Base-by-base conservation (phyloP, 2,797 vertebrate species). In the Staurois parvus region DNA sequence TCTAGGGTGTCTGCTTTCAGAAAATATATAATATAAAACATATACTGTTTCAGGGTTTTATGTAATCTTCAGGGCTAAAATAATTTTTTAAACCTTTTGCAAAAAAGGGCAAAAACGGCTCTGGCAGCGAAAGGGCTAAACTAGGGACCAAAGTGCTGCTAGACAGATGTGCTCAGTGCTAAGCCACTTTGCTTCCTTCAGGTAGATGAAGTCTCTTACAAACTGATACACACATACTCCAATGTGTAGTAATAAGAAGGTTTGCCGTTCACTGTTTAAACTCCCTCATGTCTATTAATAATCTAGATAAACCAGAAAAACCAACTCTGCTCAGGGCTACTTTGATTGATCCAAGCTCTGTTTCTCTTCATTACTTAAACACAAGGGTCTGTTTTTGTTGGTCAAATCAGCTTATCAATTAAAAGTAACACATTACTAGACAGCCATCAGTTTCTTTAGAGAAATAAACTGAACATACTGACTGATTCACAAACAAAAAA, bases 301-400 rank as follows among this genome's bases (percentile, higher is more conserved):
- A 30, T 76, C 21, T 59, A 62, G 74, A 21, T n/a, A 62, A 76
- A 62, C 52, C 74, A 76, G 74, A 76, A 76, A 62, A 59, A 76
- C 74, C 28, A 76, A 32, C 52, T 26, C 17, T 34, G 48, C n/a
- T 76, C 30, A 59, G 48, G n/a, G 29, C 12, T 30, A 17, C 56
- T 59, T 45, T 59, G 13, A 73, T 12, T 62, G 21, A 76, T 21
- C 52, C 45, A 56, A 17, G 19, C 13, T 68, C 13, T 29, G 66
- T 15, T 29, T 68, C 13, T 28, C n/a, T 11, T 29, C 12, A 28
- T 15, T 30, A 9, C 28, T 29, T 48, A 19, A 45, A 74, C 26
- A 21, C 72, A 74, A 19, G 3, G 15, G 21, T 19, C 26, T 56
- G n/a, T 26, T 24, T 75, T 28, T 75, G n/a, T 24, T 24, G 1